Percentiles rank a stretch among this genome's conserved stretches.
Conservation (phyloP, 2,888 invertebrate species). For the Pristionchus japonicus region DNA sequence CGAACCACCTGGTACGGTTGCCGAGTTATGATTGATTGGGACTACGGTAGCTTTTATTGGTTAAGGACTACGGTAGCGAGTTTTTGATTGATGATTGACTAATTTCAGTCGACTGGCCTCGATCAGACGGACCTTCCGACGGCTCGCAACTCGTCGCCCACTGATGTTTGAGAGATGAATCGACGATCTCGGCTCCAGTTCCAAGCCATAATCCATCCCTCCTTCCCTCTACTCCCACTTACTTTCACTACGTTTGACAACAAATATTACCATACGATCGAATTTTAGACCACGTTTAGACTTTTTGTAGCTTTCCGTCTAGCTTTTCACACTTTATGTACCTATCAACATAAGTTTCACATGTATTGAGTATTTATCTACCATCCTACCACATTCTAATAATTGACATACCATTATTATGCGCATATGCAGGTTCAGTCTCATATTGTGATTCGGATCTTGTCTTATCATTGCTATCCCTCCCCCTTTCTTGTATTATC, state of each 20-base stretch:
- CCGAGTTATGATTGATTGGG: too few species aligned
- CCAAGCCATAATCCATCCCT: background rate
- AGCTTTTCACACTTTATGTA: background rate
- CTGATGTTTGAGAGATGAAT: conserved; percentile 23
- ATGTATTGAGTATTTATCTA: background rate
- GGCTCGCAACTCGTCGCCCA: conserved; percentile 30
- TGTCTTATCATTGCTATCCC: background rate
- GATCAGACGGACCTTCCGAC: conserved; percentile 21
- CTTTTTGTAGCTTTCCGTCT: conserved; percentile 5
- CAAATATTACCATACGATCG: background rate
- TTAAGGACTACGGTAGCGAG: background rate
- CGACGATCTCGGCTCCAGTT: background rate
- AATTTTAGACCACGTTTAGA: conserved; percentile 32
- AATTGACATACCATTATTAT: background rate
- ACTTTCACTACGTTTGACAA: background rate
- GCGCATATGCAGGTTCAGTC: conserved; percentile 9
- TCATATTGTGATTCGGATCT: background rate
- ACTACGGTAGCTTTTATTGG: background rate
- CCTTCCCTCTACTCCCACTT: too few species aligned
- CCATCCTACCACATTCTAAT: conserved; percentile 6
- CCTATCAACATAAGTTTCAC: background rate
- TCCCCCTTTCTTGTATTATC: background rate
- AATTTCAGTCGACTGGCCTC: background rate
- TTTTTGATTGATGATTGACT: background rate
- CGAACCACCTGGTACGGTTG: conserved; percentile 17